phyloP scores from a whole-genome alignment of 2,888 invertebrate species.

The Nomada goodeniana region DNA sequence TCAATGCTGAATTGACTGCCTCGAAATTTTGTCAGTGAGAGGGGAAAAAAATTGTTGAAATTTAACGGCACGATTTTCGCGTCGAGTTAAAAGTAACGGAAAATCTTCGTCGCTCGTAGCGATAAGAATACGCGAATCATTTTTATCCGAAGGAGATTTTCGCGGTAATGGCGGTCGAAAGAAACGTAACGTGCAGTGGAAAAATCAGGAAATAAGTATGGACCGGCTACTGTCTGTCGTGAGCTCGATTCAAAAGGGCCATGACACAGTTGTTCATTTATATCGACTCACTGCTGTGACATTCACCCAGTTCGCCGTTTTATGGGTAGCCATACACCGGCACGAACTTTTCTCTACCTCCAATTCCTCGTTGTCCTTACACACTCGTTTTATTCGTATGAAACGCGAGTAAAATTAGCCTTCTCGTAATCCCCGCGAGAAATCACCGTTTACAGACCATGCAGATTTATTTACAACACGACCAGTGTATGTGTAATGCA shows the following conservation, averaged over 20 bases:
- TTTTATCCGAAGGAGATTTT: no score
- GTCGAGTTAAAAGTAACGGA: no score
- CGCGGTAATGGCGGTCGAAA: no score
- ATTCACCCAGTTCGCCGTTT: constrained; percentile 69
- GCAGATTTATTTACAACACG: no score
- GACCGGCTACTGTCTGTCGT: neutral
- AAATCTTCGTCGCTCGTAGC: no score
- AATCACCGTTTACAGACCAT: neutral
- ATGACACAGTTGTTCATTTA: constrained; percentile 72
- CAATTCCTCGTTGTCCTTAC: neutral
- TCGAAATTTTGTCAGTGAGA: no score
- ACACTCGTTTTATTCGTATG: neutral
- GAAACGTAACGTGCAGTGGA: neutral
- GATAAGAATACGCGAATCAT: no score
- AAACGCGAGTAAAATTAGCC: neutral
- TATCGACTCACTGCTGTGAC: constrained; percentile 52
- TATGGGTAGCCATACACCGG: constrained; percentile 32
- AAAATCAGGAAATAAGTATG: constrained; percentile 36
- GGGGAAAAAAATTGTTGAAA: no score
- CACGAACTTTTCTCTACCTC: neutral
- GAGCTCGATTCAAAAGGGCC: constrained; percentile 49
- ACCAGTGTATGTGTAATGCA: no score
- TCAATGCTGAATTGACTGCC: no score
- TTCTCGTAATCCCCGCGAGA: neutral
- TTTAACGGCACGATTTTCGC: no score